Evolutionary conservation across 2,113 vertebrate genomes (phyloP).

Genomic region (Scomber colias): DNA sequence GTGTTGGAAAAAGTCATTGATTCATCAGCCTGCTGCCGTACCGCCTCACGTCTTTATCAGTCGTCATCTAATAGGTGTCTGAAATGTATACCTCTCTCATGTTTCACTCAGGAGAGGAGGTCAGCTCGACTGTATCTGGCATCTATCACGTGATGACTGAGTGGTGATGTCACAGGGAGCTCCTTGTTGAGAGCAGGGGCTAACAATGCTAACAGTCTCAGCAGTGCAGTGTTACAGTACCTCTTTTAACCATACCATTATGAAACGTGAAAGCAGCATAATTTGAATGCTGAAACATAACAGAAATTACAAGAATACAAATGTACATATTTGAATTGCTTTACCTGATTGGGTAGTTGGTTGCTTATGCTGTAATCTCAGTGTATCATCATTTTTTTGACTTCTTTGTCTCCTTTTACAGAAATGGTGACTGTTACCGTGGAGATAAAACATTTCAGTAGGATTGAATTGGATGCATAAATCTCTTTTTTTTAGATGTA

Average conservation of each 20-base stretch:
- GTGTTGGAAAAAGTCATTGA: conserved; percentile 33
- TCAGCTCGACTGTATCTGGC: conserved; percentile 27
- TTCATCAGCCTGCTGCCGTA: conserved; percentile 47
- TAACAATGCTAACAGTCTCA: conserved; percentile 18
- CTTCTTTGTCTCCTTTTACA: neutral
- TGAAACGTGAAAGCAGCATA: neutral
- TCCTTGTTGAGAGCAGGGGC: neutral
- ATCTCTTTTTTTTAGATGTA: neutral
- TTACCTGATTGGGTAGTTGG: neutral
- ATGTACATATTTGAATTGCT: neutral
- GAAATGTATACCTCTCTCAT: conserved; percentile 52
- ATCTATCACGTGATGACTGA: conserved; percentile 39
- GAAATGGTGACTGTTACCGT: neutral
- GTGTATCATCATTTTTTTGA: conserved; percentile 19
- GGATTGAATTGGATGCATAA: neutral
- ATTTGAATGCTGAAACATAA: neutral
- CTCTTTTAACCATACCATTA: neutral
- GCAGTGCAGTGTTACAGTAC: neutral
- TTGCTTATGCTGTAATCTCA: neutral
- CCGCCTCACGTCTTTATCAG: conserved; percentile 45
- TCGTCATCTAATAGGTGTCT: conserved; percentile 59
- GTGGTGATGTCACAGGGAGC: conserved; percentile 28
- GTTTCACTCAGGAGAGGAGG: conserved; percentile 54
- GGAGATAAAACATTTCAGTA: neutral
- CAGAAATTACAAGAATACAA: neutral